phyloP scores from a whole-genome alignment of 2,888 invertebrate genomes.

The Atethmia centrago region DNA sequence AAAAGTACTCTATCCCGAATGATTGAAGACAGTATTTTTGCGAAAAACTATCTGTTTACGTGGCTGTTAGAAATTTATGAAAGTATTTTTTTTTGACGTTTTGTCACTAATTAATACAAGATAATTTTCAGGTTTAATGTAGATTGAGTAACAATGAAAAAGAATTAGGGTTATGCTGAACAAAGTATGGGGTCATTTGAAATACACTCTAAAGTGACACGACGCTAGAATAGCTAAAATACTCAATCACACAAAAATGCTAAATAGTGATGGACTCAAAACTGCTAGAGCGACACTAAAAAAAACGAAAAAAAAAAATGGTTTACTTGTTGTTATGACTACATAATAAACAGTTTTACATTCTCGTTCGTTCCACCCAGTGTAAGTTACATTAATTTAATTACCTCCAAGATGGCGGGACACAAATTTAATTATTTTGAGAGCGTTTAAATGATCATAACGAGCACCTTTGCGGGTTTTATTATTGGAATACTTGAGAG shows the following conservation, averaged over 20 bases:
- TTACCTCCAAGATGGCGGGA: constrained; percentile 32
- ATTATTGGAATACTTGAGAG: constrained; percentile 19
- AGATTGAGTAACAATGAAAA: neutral
- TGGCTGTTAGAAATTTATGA: neutral
- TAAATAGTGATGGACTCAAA: neutral
- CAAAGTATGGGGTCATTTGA: neutral
- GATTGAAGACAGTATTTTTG: neutral
- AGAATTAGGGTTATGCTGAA: no score
- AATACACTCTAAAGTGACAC: neutral
- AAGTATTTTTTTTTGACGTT: neutral
- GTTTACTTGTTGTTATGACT: neutral
- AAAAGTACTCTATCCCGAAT: neutral
- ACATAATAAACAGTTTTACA: constrained; percentile 2
- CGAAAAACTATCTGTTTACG: neutral
- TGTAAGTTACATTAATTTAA: constrained; percentile 38
- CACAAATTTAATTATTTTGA: constrained; percentile 54
- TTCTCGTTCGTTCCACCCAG: neutral
- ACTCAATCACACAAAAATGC: neutral
- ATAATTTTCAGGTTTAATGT: neutral
- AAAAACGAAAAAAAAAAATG: neutral
- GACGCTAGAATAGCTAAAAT: neutral
- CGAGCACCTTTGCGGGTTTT: constrained; percentile 31
- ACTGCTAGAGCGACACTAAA: neutral
- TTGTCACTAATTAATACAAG: neutral
- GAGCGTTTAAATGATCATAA: constrained; percentile 51